phyloP scores from a whole-genome alignment of 2,113 vertebrate species.

The Anarhynchus alexandrinus region DNA sequence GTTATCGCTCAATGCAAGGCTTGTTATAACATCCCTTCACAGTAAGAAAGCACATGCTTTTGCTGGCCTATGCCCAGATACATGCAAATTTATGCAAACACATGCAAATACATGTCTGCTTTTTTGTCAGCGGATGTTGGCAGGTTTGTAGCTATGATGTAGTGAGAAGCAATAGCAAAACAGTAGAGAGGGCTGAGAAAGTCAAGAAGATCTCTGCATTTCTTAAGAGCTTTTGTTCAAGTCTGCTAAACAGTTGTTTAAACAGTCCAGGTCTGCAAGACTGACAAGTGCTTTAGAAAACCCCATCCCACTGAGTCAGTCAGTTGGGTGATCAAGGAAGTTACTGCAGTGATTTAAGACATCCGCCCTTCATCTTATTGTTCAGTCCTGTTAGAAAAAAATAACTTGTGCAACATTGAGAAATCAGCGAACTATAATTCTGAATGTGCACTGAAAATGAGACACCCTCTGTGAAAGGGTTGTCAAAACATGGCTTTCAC shows the following conservation, averaged over 20 bases:
- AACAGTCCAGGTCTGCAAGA: background rate
- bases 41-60: background rate
- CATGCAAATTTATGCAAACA: constrained; percentile 62
- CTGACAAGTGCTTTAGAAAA: background rate
- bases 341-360: background rate
- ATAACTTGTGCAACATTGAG: background rate
- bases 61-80: background rate
- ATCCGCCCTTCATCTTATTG: background rate
- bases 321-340: background rate
- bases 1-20: background rate
- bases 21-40: background rate
- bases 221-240: background rate
- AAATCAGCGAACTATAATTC: background rate
- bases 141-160: background rate
- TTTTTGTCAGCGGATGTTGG: background rate
- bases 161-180: background rate
- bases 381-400: background rate
- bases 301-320: background rate
- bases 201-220: background rate
- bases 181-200: background rate
- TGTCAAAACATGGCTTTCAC: background rate
- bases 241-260: background rate
- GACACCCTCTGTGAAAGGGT: background rate
- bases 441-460: background rate
- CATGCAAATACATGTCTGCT: background rate